Base-by-base conservation (phyloP, 2,888 invertebrate genomes). In the Andrena hattorfiana region DNA sequence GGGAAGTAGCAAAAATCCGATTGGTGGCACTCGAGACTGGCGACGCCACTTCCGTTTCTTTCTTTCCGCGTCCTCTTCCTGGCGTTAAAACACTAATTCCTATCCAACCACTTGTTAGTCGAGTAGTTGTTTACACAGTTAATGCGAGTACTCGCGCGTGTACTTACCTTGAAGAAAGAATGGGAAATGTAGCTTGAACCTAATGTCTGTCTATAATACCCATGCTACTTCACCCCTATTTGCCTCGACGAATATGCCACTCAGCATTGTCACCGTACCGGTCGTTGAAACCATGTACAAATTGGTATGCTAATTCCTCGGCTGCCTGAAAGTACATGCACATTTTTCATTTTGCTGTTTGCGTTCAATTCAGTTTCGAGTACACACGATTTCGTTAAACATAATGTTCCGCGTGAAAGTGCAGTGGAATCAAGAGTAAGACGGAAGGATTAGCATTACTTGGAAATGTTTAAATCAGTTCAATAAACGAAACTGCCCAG, bases 91-190 rank as follows among this genome's bases (percentile, higher is more conserved):
- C 88, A 89, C 89, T 88, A 89, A 90, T 90, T 89, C 91, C 89
- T 89, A 84, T 87, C 78, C 86, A 88, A 87, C 86, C 90, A 90
- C 90, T 91, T 82, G 87, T 76, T 78, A 81, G 85, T 76, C 86
- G 83, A 91, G 89, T 88, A 89, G 86, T 84, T 92, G 89, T 93
- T 92, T 92, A 88, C 90, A 91, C 90, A 92, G 92, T 90, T 92
- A 93, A 92, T 92, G 92, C 89, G 90, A 87, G 87, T 90, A 89
- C 90, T 90, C 84, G 85, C 67, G 68, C 85, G 77, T 72, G 77
- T 83, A 87, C 88, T 87, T 81, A 74, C 79, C 81, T 73, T 68
- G 62, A 62, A 75, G 79, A 59, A 69, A 63, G 76, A 78, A 77
- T 49, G 73, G 60, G 73, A 62, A 77, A 83, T 83, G 84, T 84